Evolutionary conservation across 2,797 vertebrate genomes (phyloP).

Genomic region (Lates japonicus): DNA sequence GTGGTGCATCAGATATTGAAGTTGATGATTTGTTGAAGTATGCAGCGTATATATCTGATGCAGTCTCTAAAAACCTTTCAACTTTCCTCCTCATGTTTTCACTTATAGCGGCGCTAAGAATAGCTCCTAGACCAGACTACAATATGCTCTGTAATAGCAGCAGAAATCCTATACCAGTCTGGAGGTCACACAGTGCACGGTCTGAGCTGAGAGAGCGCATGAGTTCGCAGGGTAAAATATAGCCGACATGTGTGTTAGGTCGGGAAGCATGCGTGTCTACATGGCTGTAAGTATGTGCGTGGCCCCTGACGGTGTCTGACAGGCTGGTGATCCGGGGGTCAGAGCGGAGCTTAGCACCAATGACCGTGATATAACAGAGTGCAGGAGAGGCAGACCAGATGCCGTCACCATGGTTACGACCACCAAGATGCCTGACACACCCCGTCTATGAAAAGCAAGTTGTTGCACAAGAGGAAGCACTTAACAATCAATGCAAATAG

Average conservation of each 20-base stretch:
- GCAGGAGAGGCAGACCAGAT: conserved; percentile 23
- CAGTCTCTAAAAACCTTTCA: conserved; percentile 28
- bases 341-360: conserved; percentile 32
- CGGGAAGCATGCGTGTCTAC: conserved; percentile 23
- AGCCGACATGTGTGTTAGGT: conserved; percentile 43
- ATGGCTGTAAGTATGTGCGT: conserved; percentile 19
- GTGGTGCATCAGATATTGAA: conserved; percentile 6
- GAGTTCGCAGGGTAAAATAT: conserved; percentile 43
- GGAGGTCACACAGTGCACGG: conserved; percentile 50
- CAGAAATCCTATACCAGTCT: conserved; percentile 51
- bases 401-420: conserved; percentile 37
- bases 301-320: conserved; percentile 12
- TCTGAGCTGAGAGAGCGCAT: conserved; percentile 10
- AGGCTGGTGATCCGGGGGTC: conserved; percentile 38
- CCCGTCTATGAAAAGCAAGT: conserved; percentile 26
- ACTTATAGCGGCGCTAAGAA: conserved; percentile 50
- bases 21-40: conserved; percentile 32
- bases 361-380: conserved; percentile 15
- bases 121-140: conserved; percentile 51
- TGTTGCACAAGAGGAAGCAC: conserved; percentile 41
- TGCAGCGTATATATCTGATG: conserved; percentile 23
- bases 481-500: conserved; percentile 37
- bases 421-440: conserved; percentile 27
- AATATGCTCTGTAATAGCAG: conserved; percentile 59
- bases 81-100: conserved; percentile 49